Evolutionary conservation across 1,140 invertebrate genomes (phyloP).

Genomic region (Ericerus pela): DNA sequence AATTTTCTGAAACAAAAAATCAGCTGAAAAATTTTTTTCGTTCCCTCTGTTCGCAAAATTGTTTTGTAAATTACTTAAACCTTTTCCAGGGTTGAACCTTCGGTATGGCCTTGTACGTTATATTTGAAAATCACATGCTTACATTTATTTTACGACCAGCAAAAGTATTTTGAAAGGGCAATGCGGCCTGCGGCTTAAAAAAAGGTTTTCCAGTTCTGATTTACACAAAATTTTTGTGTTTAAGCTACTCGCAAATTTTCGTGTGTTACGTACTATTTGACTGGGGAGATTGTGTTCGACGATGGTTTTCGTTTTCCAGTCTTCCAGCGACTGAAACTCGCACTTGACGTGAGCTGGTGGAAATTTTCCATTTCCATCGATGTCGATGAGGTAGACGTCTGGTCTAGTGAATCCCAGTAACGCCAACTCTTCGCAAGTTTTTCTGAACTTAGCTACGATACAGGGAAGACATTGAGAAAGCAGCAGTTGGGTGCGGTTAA

Average conservation of each 20-base stretch:
- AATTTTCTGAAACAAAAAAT: too few species aligned
- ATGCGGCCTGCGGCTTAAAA: background rate
- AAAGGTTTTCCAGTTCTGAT: background rate
- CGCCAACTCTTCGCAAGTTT: conserved; percentile 82
- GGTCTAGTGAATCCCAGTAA: conserved; percentile 66
- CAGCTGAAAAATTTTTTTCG: too few species aligned
- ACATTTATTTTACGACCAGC: background rate
- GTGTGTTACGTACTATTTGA: conserved; percentile 42
- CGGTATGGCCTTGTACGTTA: too few species aligned
- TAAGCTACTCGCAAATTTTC: background rate
- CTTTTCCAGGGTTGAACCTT: too few species aligned
- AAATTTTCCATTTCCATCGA: conserved; percentile 81
- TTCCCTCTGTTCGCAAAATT: too few species aligned
- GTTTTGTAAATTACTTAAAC: too few species aligned
- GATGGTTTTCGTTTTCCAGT: conserved; percentile 66
- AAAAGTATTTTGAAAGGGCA: background rate
- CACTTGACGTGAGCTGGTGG: conserved; percentile 80
- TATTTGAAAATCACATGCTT: too few species aligned
- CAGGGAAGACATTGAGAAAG: too few species aligned
- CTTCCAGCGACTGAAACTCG: conserved; percentile 70
- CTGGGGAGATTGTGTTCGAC: conserved; percentile 84
- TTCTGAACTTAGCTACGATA: conserved; percentile 57
- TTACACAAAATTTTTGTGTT: background rate
- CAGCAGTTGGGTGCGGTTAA: too few species aligned
- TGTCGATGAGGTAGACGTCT: conserved; percentile 64